These are phyloP conservation scores for Albula glossodonta DNA, from an alignment of 2,113 vertebrate species.

Conservation along the genomic window DNA sequence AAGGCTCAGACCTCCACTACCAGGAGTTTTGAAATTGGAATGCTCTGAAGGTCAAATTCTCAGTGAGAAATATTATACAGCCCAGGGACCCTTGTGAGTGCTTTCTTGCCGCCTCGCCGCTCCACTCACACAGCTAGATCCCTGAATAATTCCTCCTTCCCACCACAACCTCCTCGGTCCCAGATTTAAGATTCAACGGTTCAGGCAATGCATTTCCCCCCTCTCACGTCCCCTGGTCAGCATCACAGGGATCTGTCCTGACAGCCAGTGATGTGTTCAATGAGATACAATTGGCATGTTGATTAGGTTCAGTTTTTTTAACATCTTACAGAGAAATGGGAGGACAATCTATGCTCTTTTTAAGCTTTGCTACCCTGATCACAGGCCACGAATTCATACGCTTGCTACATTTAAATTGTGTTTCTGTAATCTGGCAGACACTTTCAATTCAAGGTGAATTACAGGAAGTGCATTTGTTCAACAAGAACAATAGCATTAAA, in stretches of 20 bases:
- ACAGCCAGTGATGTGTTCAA: neutral
- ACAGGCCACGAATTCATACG: neutral
- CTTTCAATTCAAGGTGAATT: no score
- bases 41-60: slow-evolving; percentile 30
- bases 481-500: no score
- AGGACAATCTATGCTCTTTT: neutral
- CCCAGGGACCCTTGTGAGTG: slow-evolving; percentile 3
- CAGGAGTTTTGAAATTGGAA: slow-evolving; percentile 29
- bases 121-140: slow-evolving; percentile 1
- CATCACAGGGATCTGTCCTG: neutral
- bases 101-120: neutral
- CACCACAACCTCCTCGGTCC: neutral
- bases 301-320: neutral
- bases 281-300: neutral
- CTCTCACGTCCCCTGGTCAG: neutral
- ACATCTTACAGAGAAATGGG: neutral
- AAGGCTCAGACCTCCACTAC: slow-evolving; percentile 19
- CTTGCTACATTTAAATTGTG: no score
- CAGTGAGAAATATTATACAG: slow-evolving; percentile 22
- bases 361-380: neutral
- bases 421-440: no score
- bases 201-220: neutral
- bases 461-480: no score
- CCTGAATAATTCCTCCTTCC: neutral
- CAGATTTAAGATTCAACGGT: neutral